Base-by-base conservation (phyloP, 2,888 invertebrate genomes). In the Branchellion lobata region DNA sequence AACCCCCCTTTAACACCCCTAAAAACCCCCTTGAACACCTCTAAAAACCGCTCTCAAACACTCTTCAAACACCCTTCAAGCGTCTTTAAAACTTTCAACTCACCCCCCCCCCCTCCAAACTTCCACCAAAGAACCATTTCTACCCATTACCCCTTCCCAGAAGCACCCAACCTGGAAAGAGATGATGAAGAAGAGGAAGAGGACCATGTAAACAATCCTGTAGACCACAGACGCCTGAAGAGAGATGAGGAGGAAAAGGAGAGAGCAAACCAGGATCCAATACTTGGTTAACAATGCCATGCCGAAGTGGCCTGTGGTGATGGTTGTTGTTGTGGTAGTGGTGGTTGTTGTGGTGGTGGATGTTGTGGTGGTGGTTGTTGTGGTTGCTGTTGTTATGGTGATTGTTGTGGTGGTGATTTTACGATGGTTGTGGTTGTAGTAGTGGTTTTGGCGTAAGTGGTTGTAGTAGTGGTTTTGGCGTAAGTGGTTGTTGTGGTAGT, bases 241-340 rank as follows among this genome's bases (percentile, higher is more conserved):
- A 65, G 96, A 95, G 85, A 96, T 96, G 36, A 94, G 91, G 88
- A 98, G 94, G 81, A 99, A 90, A 90, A 96, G 95, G 83, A 93
- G 91, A 27, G 94, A 94, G 18, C 97, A 94, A 72, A 97, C 91
- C 90, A 96, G 94, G 85, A 99, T 96, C 96, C 97, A 99, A 87
- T 94, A 93, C 86, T 94, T 94, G 0, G 94, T 93, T 85, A 97
- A 89, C 34, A 93, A 89, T 79, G 90, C 91, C 84, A 86, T 85
- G 11, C 86, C 24, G 82, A 84, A 85, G 57, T 80, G 80, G 57
- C 86, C 87, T 86, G 83, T 18, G 83, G n/a, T n/a, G n/a, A n/a
- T n/a, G n/a, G n/a, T n/a, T n/a, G n/a, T n/a, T n/a, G n/a, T n/a
- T n/a, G n/a, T n/a, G n/a, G n/a, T n/a, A n/a, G n/a, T n/a, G n/a